Percentiles rank a stretch among this genome's conserved stretches.
phyloP scores from a whole-genome alignment of 2,113 vertebrate genomes.

The Laterallus jamaicensis region DNA sequence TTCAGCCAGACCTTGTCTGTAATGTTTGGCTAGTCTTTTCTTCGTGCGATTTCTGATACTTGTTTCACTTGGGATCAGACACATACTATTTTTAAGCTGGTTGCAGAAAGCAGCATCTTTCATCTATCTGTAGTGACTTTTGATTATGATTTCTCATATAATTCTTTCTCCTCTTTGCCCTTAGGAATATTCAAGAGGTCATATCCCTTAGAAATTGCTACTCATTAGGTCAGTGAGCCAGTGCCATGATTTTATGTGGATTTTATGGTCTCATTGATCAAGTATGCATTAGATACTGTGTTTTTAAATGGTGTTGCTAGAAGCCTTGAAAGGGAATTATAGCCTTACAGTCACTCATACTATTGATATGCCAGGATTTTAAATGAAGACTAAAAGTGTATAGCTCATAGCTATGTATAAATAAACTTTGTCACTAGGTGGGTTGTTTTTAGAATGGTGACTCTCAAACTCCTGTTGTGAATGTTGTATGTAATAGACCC shows the following conservation, averaged over 20 bases:
- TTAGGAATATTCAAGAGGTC: background rate
- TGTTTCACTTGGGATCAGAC: background rate
- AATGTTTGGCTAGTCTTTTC: background rate
- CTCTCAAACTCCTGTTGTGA: background rate
- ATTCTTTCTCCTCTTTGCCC: background rate
- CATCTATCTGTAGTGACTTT: background rate
- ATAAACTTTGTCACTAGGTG: background rate
- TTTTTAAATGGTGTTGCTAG: background rate
- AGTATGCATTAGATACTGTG: background rate
- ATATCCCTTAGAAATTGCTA: background rate
- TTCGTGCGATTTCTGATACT: background rate
- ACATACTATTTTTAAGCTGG: background rate
- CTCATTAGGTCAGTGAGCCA: background rate
- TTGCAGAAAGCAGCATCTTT: background rate
- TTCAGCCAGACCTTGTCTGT: background rate
- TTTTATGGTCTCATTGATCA: background rate
- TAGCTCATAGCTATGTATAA: background rate
- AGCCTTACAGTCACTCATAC: background rate
- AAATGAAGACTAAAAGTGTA: background rate
- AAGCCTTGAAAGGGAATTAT: background rate
- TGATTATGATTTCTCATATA: background rate
- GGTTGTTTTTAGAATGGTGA: too few relatives aligned
- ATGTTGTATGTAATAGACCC: background rate
- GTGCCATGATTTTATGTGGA: background rate
- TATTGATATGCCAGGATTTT: background rate